Base-by-base conservation (phyloP, 2,888 invertebrate genomes). In the Elegia similella region DNA sequence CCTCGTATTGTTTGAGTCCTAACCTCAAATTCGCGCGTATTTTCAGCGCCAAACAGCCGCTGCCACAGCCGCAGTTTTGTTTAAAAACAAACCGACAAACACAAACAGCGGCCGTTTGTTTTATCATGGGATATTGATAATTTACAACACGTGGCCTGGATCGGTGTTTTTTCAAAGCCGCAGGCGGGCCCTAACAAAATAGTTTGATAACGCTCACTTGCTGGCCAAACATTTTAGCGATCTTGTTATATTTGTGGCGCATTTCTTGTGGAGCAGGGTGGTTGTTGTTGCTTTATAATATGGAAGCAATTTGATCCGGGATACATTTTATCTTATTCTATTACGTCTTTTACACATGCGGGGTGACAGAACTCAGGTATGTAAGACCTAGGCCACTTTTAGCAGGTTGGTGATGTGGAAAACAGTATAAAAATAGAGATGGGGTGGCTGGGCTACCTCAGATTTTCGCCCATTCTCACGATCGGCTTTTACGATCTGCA, bases 101-200 rank as follows among this genome's bases (percentile, higher is more conserved):
- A 79, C 74, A 84, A 82, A 83, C 82, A 82, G 62, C 56, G 60
- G 63, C 59, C 68, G 88, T 84, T 88, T 88, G 82, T 86, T 88
- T 83, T 87, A 86, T 87, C 90, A 87, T 85, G 90, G 90, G 90
- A 91, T 87, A 84, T 83, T 89, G 90, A 84, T 90, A 85, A 91
- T 88, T 84, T 83, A 73, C 62, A 69, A 74, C 89, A 88, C 84
- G 84, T 85, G 86, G 16, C 34, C 5, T 1, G 16, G 16, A 15
- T 2, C 17, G 13, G 50, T 50, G 50, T 55, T 55, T 55, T 55
- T 46, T 55, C 15, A 54, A 55, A 30, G 54, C 54, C 54, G 44
- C 44, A 1, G 54, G 54, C 54, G 16, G n/a, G 23, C 43, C n/a
- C 32, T 68, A 67, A 58, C 60, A 61, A 63, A 61, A 59, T 56